Conservation (phyloP, 1,140 invertebrate species). For the Penaeus indicus region DNA sequence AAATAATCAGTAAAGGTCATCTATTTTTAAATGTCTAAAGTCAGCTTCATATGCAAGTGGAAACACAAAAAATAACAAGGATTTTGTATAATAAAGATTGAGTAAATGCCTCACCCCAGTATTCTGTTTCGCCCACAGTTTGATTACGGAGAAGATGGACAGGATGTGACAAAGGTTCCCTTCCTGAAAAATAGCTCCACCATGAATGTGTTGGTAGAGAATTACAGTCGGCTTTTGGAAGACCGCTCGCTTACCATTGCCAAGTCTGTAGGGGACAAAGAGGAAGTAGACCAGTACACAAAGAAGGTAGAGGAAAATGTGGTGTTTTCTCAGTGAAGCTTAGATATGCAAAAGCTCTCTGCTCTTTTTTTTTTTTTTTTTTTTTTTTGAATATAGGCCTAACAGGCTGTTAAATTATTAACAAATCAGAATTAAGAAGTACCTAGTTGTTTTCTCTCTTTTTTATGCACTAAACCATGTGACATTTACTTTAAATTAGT, state of each 20-base stretch:
- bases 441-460: too few species aligned
- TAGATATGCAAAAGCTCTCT: too few species aligned
- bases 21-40: too few species aligned
- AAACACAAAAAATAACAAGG: too few species aligned
- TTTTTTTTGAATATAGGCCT: too few species aligned
- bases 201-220: constrained; percentile 85
- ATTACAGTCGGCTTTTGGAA: constrained; percentile 78
- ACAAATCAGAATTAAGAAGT: too few species aligned
- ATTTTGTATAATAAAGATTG: too few species aligned
- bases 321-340: too few species aligned
- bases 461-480: too few species aligned
- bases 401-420: too few species aligned
- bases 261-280: constrained; percentile 72
- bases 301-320: constrained; percentile 69
- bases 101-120: neutral
- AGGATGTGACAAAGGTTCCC: constrained; percentile 90
- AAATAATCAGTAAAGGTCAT: neutral
- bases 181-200: constrained; percentile 84
- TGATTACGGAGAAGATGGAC: constrained; percentile 97
- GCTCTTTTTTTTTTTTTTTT: too few species aligned
- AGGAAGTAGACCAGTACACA: constrained; percentile 70
- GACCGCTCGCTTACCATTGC: constrained; percentile 75
- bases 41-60: too few species aligned
- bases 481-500: neutral
- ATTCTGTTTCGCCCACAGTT: constrained; percentile 73